A percentile compares a stretch with the other conserved stretches of the same genome.
phyloP scores from a whole-genome alignment of 2,888 invertebrate genomes.

The Druceiella hillmani region DNA sequence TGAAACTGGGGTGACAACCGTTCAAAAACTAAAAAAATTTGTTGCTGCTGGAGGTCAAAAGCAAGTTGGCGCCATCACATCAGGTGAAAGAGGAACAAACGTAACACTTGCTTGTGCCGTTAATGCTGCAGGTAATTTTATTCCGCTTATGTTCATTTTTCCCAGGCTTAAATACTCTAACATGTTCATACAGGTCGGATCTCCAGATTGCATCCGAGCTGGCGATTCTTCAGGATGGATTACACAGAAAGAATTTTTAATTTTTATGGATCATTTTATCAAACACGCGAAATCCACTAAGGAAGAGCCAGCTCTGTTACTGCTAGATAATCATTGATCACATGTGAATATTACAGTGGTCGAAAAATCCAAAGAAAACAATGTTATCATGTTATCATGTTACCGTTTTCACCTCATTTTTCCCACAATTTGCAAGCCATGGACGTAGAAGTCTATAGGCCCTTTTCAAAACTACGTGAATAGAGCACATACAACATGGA shows the following conservation, averaged over 20 bases:
- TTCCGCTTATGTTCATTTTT: conserved; percentile 28
- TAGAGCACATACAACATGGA: conserved; percentile 14
- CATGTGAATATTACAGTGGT: conserved; percentile 26
- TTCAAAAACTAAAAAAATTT: no score
- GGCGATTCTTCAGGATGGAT: conserved; percentile 31
- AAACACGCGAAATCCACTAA: conserved; percentile 20
- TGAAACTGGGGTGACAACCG: no score
- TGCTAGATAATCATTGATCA: conserved; percentile 29
- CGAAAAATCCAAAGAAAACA: conserved; percentile 24
- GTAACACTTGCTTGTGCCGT: no score
- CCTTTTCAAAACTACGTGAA: conserved; percentile 20
- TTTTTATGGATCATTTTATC: conserved; percentile 29
- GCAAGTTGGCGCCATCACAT: no score
- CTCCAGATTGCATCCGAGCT: conserved; percentile 27
- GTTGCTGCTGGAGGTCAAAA: no score
- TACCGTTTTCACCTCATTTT: no score
- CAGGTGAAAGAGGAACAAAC: no score
- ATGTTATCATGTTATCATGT: conserved; percentile 25
- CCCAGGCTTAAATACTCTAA: conserved; percentile 24
- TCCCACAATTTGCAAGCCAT: no score
- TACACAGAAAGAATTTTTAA: conserved; percentile 24
- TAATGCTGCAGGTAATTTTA: no score
- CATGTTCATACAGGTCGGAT: conserved; percentile 25
- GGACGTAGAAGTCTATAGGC: no score
- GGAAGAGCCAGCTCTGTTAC: conserved; percentile 25